phyloP scores from a whole-genome alignment of 2,888 invertebrate genomes.

The Leptopterna dolabrata region DNA sequence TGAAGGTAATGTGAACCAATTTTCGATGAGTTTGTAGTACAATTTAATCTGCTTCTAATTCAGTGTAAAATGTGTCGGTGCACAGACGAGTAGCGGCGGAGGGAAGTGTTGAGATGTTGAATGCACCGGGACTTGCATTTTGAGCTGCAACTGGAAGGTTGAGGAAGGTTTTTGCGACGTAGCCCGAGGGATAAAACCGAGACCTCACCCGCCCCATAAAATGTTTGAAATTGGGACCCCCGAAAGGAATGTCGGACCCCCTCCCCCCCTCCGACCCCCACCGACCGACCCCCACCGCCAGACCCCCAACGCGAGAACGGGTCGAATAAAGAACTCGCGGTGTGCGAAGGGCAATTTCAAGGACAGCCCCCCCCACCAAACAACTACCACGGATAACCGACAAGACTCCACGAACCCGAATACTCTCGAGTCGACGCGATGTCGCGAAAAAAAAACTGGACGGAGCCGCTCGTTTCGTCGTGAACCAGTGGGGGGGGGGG shows the following conservation, averaged over 20 bases:
- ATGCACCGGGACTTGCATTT: neutral
- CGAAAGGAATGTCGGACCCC: neutral
- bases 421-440: neutral
- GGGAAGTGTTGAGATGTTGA: too few relatives aligned
- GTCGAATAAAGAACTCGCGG: conserved; percentile 1
- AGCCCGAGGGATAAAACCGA: neutral
- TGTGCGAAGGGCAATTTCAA: conserved; percentile 5
- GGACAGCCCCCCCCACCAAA: conserved; percentile 18
- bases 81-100: too few relatives aligned
- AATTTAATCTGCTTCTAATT: too few relatives aligned
- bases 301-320: neutral
- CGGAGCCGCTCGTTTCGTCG: neutral
- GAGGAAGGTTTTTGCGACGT: neutral
- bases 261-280: neutral
- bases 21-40: too few relatives aligned
- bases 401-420: neutral
- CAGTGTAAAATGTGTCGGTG: too few relatives aligned
- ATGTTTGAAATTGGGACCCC: conserved; percentile 18
- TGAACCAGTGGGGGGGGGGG: neutral
- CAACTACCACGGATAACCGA: neutral
- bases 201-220: conserved; percentile 1
- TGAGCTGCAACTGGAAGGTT: too few relatives aligned
- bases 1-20: too few relatives aligned
- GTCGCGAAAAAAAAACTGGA: conserved; percentile 17
- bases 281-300: too few relatives aligned